Conservation (phyloP, 2,113 vertebrate genomes). For the Erythrocercus mccallii region DNA sequence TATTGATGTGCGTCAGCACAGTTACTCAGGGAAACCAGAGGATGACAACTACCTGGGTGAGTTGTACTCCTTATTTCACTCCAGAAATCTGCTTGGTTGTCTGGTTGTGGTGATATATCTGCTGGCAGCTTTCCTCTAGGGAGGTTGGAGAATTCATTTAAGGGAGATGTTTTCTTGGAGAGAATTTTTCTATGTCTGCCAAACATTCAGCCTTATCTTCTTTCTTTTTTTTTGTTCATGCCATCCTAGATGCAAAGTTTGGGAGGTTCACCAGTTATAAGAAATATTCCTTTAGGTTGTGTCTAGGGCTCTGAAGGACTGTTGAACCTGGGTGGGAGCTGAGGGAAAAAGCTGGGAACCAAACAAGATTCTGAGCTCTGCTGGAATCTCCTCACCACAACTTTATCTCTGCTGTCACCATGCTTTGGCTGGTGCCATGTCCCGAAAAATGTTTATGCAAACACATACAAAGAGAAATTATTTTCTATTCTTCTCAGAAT, state of each 20-base stretch:
- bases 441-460: not conserved
- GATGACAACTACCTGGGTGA: conserved; percentile 99
- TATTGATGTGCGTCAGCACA: conserved; percentile 96
- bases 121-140: not conserved
- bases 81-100: not conserved
- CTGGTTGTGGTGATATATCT: not conserved
- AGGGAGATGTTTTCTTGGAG: not conserved
- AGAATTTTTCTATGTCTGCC: not conserved
- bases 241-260: not conserved
- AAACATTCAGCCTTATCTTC: not conserved
- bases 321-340: not conserved
- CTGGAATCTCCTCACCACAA: not conserved
- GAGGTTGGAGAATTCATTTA: not conserved
- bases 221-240: not conserved
- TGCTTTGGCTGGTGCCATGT: not conserved
- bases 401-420: not conserved
- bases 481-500: not conserved
- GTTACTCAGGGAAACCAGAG: conserved; percentile 95
- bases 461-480: not conserved
- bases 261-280: not conserved
- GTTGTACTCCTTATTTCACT: not conserved
- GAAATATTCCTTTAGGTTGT: not conserved
- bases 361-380: not conserved
- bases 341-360: not conserved
- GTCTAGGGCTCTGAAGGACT: not conserved